These are phyloP conservation scores for Standfussiana lucernea DNA, from an alignment of 2,888 invertebrate genomes.

Conservation along the genomic window DNA sequence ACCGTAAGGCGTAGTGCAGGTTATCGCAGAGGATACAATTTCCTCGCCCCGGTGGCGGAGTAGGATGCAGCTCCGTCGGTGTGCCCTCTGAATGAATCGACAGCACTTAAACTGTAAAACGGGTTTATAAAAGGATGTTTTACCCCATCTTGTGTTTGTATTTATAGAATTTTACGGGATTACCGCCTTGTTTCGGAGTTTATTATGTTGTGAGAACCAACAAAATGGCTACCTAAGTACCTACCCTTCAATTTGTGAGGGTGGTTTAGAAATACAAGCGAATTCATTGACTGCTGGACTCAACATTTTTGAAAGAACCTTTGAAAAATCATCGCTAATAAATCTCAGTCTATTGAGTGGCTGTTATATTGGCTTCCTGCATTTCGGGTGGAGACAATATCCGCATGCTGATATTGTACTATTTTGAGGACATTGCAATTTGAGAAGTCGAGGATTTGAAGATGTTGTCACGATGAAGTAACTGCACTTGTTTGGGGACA, in stretches of 20 bases:
- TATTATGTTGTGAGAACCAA: background rate
- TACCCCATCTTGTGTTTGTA: slow-evolving; percentile 3
- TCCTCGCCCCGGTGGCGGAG: slow-evolving; percentile 30
- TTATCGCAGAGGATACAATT: slow-evolving; percentile 50
- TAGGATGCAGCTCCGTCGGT: slow-evolving; percentile 25
- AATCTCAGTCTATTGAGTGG: background rate
- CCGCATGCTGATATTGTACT: background rate
- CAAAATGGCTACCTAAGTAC: too few species aligned
- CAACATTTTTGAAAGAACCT: background rate
- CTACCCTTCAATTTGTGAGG: background rate
- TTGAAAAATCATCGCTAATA: background rate
- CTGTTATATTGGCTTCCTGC: background rate
- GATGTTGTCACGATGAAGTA: background rate
- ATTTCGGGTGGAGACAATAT: background rate
- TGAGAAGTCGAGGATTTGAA: background rate
- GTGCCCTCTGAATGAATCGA: slow-evolving; percentile 2
- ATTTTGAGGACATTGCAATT: background rate
- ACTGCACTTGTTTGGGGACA: background rate
- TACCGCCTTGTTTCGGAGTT: background rate
- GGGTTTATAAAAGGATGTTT: slow-evolving; percentile 4
- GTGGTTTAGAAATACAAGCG: too few species aligned
- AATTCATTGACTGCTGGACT: background rate
- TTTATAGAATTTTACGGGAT: slow-evolving; percentile 15
- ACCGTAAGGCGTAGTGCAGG: slow-evolving; percentile 1
- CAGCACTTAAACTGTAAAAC: background rate